phyloP scores from a whole-genome alignment of 2,888 invertebrate species.

The Autographa pulchrina region DNA sequence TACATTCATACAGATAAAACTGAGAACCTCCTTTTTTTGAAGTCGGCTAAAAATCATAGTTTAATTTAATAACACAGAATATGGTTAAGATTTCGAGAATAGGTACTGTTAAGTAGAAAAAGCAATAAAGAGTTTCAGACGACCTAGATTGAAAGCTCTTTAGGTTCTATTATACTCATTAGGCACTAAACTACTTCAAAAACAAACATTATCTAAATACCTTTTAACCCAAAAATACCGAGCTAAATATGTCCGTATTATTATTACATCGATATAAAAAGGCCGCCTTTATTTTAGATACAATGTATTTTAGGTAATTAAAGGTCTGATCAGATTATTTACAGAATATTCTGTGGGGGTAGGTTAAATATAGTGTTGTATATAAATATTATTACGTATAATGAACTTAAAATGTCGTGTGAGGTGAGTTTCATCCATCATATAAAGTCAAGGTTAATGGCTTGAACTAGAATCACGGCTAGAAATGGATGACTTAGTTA shows the following conservation, averaged over 20 bases:
- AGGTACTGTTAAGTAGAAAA: no score
- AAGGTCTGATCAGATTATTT: constrained; percentile 26
- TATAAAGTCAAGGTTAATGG: not conserved
- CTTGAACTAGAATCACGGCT: not conserved
- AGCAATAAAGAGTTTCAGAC: no score
- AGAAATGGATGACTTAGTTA: not conserved
- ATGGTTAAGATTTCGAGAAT: no score
- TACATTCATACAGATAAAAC: no score
- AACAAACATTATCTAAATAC: no score
- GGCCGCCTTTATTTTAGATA: constrained; percentile 25
- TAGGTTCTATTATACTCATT: no score
- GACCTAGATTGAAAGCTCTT: no score
- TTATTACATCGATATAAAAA: constrained; percentile 19
- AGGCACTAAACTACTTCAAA: no score
- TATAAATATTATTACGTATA: not conserved
- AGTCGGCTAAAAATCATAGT: no score
- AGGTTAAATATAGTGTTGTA: constrained; percentile 27
- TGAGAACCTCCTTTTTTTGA: no score
- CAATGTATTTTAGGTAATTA: constrained; percentile 31
- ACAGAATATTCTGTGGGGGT: constrained; percentile 16
- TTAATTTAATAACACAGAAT: no score
- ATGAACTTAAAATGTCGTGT: not conserved
- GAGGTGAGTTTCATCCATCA: constrained; percentile 1
- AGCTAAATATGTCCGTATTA: constrained; percentile 11
- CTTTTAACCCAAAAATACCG: not conserved